Base-by-base conservation (phyloP, 2,888 invertebrate species). In the Xestia ashworthii region DNA sequence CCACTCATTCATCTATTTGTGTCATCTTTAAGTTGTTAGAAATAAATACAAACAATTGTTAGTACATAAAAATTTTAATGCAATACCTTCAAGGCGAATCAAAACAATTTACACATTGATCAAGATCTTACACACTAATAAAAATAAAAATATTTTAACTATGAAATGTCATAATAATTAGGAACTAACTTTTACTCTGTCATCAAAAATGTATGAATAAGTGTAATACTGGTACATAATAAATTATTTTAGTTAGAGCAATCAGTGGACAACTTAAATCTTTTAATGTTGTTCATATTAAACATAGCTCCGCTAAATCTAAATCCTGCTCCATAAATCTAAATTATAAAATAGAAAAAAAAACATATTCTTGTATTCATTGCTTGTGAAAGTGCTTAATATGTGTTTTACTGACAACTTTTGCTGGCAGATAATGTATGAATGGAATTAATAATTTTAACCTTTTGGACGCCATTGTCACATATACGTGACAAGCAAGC, bases 81-180 rank as follows among this genome's bases (percentile, higher is more conserved):
- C 5, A 62, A 67, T 44, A 38, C 66, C 62, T 2, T 77, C 44
- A 60, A 41, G 83, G 53, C 38, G 38, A 64, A 60, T 68, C 67
- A 76, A 44, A 62, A 60, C 9, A 67, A 78, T 62, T 60, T 48
- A 55, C 14, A 78, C 5, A 46, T 82, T 67, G 50, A 41, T 82
- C 67, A 69, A 67, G 38, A 81, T 71, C 58, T 67, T 83, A 78
- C 25, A 85, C 1, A 62, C 38, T 66, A 71, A 71, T 25, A 58
- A 22, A 19, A 19, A 46, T 58, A 62, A 64, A 60, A 60, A 69
- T 67, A 58, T 19, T 65, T 60, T 41, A 81, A 65, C 60, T 41
- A 67, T 67, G 19, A 74, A 80, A 65, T 74, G 65, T 80, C 74
- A 71, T 65, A 85, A 71, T 64, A 75, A 65, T 66, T 73, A 82